phyloP scores from a whole-genome alignment of 2,797 vertebrate genomes.

The Labroides dimidiatus region DNA sequence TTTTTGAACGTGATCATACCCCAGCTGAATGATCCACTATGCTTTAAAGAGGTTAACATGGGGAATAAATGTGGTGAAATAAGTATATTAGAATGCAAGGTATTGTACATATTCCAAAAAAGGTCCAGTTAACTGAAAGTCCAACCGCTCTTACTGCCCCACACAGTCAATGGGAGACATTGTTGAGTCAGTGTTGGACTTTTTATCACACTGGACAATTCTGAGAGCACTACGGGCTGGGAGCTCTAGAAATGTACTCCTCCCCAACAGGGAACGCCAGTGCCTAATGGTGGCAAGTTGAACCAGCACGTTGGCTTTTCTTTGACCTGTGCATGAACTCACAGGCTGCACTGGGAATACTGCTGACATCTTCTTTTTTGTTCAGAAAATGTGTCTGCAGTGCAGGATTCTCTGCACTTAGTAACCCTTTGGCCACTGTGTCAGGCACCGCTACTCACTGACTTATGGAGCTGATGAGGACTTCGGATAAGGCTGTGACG shows the following conservation, averaged over 20 bases:
- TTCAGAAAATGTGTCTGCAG: constrained; percentile 65
- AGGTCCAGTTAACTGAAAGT: constrained; percentile 57
- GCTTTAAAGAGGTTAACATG: constrained; percentile 60
- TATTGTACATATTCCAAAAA: constrained; percentile 74
- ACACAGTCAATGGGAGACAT: constrained; percentile 53
- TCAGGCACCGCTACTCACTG: constrained; percentile 32
- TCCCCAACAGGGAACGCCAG: constrained; percentile 50
- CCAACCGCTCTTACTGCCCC: constrained; percentile 78
- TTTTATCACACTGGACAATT: constrained; percentile 57
- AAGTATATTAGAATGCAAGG: constrained; percentile 60
- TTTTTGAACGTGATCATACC: constrained; percentile 57
- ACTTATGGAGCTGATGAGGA: constrained; percentile 59
- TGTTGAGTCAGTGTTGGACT: constrained; percentile 61
- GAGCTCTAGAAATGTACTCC: constrained; percentile 43
- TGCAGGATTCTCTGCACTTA: constrained; percentile 69
- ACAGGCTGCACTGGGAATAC: constrained; percentile 62
- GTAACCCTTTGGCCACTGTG: constrained; percentile 47
- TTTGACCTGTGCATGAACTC: constrained; percentile 67
- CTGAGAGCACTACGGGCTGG: constrained; percentile 46
- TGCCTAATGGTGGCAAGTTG: constrained; percentile 56
- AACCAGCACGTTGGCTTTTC: constrained; percentile 64
- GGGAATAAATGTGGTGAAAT: constrained; percentile 35
- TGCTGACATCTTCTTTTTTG: constrained; percentile 57
- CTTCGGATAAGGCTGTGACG: constrained; percentile 39
- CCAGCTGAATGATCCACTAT: constrained; percentile 53